Base-by-base conservation (phyloP, 2,888 invertebrate species). In the Aphrophora alni region DNA sequence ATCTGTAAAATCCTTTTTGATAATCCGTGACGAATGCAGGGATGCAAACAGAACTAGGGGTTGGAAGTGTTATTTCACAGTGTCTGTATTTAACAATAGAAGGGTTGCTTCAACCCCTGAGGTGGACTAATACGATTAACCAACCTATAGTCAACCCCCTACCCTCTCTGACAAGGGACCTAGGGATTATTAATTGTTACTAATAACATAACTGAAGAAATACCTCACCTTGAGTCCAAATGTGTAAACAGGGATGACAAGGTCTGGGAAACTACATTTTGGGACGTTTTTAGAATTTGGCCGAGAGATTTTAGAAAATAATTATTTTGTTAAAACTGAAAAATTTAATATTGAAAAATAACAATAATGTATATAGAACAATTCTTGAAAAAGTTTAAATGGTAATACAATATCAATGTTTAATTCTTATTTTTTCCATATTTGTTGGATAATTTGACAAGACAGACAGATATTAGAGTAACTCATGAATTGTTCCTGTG, bases 41-140 rank as follows among this genome's bases (percentile, higher is more conserved):
- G 44, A 44, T 7, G 17, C 44, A 44, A 44, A 44, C 44, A 44
- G 44, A 59, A 59, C 59, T 4, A 14, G 12, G 59, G 59, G 59
- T 14, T 59, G 59, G 59, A 59, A 59, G 59, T 59, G 44, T 44
- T 44, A 44, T 44, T 44, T 44, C 44, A 44, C 44, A 44, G 44
- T 44, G 59, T 59, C 59, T 59, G 59, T 59, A 59, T 44, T 44
- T 21, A 59, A 59, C 59, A 59, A 59, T 59, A 59, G 59, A 59
- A 59, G 59, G 59, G 59, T 59, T 21, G 59, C 59, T 59, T n/a
- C 59, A 3, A 59, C 59, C 59, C 59, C 59, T 59, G 21, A n/a
- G 59, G 59, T 59, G n/a, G n/a, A 59, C 59, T 59, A 59, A 59
- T 59, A 59, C 59, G 59, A 59, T 59, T 59, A 44, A 59, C 59